Conservation (phyloP, 1,140 invertebrate genomes). For the Armadillidium nasatum region DNA sequence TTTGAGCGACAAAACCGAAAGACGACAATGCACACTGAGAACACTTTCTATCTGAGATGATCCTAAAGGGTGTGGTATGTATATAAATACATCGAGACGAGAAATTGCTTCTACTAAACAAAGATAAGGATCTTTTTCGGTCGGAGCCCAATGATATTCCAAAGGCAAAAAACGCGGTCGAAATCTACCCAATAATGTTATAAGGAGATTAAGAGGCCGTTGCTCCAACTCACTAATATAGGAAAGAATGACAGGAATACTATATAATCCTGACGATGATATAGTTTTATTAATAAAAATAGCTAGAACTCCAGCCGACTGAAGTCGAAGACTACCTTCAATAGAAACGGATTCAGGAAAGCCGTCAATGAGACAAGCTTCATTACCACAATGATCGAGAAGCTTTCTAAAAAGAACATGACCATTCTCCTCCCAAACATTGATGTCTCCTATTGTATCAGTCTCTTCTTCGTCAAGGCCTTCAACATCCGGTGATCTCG, state of each 20-base stretch:
- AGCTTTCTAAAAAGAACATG: background rate
- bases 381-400: background rate
- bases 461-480: background rate
- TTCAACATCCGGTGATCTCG: background rate
- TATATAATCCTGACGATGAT: background rate
- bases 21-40: conserved; percentile 3
- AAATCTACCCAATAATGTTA: background rate
- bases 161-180: conserved; percentile 24
- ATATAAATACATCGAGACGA: background rate
- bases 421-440: background rate
- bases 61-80: conserved; percentile 20
- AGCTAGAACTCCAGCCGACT: background rate
- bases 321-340: background rate
- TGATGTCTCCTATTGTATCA: background rate
- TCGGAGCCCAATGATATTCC: conserved; percentile 27
- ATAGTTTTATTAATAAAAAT: background rate
- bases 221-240: background rate
- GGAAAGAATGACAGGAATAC: background rate
- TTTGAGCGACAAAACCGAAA: conserved; percentile 4
- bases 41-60: background rate
- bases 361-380: background rate
- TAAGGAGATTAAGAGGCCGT: background rate
- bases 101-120: conserved; percentile 13
- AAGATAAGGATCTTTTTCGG: conserved; percentile 22
- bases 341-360: background rate